Conservation (phyloP, 2,888 invertebrate species). For the Slavum lentiscoides region DNA sequence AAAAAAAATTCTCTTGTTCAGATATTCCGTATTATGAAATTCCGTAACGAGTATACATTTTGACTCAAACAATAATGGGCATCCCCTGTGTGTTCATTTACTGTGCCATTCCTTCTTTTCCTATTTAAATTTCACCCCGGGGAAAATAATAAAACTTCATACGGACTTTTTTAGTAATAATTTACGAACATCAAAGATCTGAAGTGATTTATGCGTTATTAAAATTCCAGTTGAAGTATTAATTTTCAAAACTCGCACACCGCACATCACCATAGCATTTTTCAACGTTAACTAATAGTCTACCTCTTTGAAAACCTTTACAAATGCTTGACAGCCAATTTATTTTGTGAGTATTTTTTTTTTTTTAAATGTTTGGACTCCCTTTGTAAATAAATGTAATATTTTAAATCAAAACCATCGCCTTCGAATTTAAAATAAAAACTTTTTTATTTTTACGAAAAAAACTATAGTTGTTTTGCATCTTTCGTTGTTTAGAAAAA, state of each 20-base stretch:
- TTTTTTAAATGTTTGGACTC: background rate
- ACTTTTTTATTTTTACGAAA: background rate
- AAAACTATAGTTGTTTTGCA: too few species aligned
- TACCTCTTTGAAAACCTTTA: background rate
- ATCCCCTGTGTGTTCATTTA: background rate
- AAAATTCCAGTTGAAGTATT: constrained; percentile 16
- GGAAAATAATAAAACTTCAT: constrained; percentile 3
- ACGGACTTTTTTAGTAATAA: background rate
- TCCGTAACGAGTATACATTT: background rate
- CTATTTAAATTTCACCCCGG: background rate
- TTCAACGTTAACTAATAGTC: constrained; percentile 6
- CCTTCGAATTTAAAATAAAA: background rate
- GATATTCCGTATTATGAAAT: background rate
- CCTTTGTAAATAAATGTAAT: background rate
- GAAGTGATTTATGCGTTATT: constrained; percentile 12
- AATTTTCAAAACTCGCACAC: constrained; percentile 7
- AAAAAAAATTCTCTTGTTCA: too few species aligned
- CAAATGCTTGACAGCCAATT: background rate
- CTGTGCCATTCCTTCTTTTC: background rate
- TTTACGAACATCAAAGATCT: constrained; percentile 2
- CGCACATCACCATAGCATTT: background rate
- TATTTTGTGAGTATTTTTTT: background rate
- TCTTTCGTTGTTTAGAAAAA: too few species aligned
- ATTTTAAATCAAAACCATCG: background rate
- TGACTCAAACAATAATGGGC: background rate